Evolutionary conservation across 2,797 vertebrate species (phyloP).

Genomic region (Esox lucius): DNA sequence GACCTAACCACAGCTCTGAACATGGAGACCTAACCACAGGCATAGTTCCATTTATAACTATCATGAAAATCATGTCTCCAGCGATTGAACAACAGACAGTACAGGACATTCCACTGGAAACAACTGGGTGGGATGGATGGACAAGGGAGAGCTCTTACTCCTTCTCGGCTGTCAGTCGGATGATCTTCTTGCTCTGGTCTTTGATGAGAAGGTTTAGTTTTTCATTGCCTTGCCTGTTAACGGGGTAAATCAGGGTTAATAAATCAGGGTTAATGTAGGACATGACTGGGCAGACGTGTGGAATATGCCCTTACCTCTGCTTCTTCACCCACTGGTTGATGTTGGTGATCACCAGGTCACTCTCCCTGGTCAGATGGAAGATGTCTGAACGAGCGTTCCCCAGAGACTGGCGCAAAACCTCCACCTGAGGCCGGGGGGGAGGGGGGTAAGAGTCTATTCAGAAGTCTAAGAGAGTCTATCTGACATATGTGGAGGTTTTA

Average conservation of each 20-base stretch:
- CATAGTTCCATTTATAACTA: neutral
- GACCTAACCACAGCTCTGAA: no score
- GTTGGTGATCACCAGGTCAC: conserved; percentile 70
- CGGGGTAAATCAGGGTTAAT: neutral
- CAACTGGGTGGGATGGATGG: neutral
- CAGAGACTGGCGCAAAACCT: conserved; percentile 55
- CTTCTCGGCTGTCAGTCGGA: conserved; percentile 72
- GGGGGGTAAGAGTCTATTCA: neutral
- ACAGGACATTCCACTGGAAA: neutral
- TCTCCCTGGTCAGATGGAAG: conserved; percentile 59
- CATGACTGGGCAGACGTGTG: neutral
- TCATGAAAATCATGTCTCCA: neutral
- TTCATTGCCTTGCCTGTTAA: conserved; percentile 73
- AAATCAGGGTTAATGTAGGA: neutral
- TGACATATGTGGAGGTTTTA: neutral
- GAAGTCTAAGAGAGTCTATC: neutral
- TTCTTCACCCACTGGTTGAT: conserved; percentile 72
- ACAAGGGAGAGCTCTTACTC: conserved; percentile 67
- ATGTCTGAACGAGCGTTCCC: conserved; percentile 45
- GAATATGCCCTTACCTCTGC: conserved; percentile 65
- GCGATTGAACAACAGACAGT: neutral
- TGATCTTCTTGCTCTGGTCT: conserved; percentile 73
- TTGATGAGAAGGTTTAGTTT: conserved; percentile 72
- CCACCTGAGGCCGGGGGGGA: conserved; percentile 41
- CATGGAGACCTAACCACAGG: neutral